These are phyloP conservation scores for Drosophila dives DNA, from an alignment of 2,888 invertebrate species.

Conservation along the genomic window DNA sequence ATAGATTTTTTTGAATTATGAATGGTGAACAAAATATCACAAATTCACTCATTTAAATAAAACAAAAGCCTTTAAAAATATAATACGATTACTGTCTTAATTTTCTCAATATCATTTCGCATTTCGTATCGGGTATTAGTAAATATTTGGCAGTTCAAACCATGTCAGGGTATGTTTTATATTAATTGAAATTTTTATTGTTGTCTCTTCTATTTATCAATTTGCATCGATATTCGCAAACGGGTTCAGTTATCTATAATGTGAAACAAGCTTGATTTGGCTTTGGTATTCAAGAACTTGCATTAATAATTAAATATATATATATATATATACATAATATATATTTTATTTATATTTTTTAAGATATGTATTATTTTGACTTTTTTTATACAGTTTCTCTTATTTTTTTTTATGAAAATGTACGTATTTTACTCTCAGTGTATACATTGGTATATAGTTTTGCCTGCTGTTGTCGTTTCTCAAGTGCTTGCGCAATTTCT, in stretches of 20 bases:
- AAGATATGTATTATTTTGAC: no score
- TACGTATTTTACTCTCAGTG: not conserved
- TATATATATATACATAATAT: no score
- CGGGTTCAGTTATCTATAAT: not conserved
- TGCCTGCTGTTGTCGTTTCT: conserved; percentile 55
- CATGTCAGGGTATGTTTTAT: not conserved
- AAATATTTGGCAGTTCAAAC: not conserved
- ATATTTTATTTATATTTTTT: no score
- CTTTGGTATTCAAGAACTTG: not conserved
- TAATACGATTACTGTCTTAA: not conserved
- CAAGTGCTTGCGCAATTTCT: conserved; percentile 73
- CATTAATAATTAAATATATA: not conserved
- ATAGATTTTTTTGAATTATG: not conserved
- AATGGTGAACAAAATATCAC: not conserved
- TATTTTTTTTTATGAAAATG: not conserved
- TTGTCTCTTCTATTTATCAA: no score
- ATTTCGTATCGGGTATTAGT: not conserved
- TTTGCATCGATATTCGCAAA: not conserved
- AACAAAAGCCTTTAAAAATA: rapidly evolving
- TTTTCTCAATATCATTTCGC: no score
- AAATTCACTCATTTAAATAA: not conserved
- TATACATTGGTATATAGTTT: not conserved
- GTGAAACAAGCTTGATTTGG: not conserved
- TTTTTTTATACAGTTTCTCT: not conserved
- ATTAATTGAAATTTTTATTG: no score